Evolutionary conservation across 2,888 invertebrate species (phyloP), one percentile per base, ranked within the genome.

Genomic region (Limnephilus auricula): DNA sequence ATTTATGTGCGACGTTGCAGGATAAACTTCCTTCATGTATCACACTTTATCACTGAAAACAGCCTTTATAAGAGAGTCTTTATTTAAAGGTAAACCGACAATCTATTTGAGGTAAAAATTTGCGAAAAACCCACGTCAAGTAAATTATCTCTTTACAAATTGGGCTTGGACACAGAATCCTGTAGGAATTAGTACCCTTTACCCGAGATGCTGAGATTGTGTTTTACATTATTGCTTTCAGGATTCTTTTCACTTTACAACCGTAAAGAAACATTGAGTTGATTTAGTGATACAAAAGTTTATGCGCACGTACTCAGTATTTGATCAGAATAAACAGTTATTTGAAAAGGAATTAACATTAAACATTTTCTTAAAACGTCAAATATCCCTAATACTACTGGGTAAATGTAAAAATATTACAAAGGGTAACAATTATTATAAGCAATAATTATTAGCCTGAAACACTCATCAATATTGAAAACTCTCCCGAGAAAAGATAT

Each of bases 71-170:
- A 87, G 31, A 34, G 87, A 78, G 32, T 32, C 32, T 78, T 78
- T 78, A 78, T 85, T 85, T 9, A 85, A 87, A 50, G 65, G 31
- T 30, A 31, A n/a, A 30, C 65, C 86, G 65, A 86, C 86, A 65
- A 78, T 87, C 78, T 32, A 12, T 65, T 87, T 12, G 34, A 34
- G 78, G 65, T 31, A 87, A 87, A 87, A 87, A 78, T 87, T 30
- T 30, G 65, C 87, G 18, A 87, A 87, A 87, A 87, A 87, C 87
- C 65, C 84, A n/a, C 40, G 87, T 65, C 87, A 87, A 34, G 34
- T 87, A 87, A 87, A 87, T 87, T 87, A 87, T 87, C 87, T 31
- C 78, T 30, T 32, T 78, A 87, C 87, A 87, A 87, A 65, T 87
- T 34, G 78, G 37, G 34, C 40, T 34, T 32, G 78, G 65, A 78